Evolutionary conservation across 2,888 invertebrate species (phyloP), one percentile per base, ranked within the genome.

Genomic region (Standfussiana lucernea): DNA sequence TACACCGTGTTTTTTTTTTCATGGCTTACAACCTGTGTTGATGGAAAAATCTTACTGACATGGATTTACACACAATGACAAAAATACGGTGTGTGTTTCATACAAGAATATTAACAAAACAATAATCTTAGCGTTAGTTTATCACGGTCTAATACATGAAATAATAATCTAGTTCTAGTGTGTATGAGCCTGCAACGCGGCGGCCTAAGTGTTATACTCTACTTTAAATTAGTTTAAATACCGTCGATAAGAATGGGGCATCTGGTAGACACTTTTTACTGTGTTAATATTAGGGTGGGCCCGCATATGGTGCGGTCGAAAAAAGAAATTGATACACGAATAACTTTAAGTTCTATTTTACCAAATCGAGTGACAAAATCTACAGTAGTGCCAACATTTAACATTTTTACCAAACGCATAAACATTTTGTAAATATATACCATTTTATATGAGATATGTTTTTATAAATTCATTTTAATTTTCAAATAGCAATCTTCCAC

Each of bases 371-470:
- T 86, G 66, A 70, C 79, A 78, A 83, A 75, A 75, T 72, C 15
- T 68, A 72, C 59, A 72, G 37, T 68, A 80, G 85, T 77, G 86
- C 84, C 84, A 84, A 84, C 62, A 72, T 78, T 78, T 72, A 42
- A 84, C 56, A 74, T 47, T 37, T 74, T 56, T 76, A 72, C 56
- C 18, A 47, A 37, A 47, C 53, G 42, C 62, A 65, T 42, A 24
- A 61, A 62, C 66, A 72, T 84, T 86, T 75, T 82, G 62, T 77
- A 85, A 67, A 71, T 76, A 72, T 80, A 78, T 69, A 74, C 79
- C 53, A 70, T 86, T 86, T 74, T 78, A 13, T 71, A 82, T 71
- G 70, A 82, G 40, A 77, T 64, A 65, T 47, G 32, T 59, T 70
- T n/a, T 35, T 62, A 72, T 53, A 59, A 85, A 68, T 64, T 59